These are phyloP conservation scores for Chaetorhynchus papuensis DNA, from an alignment of 2,113 vertebrate genomes.

Conservation along the genomic window DNA sequence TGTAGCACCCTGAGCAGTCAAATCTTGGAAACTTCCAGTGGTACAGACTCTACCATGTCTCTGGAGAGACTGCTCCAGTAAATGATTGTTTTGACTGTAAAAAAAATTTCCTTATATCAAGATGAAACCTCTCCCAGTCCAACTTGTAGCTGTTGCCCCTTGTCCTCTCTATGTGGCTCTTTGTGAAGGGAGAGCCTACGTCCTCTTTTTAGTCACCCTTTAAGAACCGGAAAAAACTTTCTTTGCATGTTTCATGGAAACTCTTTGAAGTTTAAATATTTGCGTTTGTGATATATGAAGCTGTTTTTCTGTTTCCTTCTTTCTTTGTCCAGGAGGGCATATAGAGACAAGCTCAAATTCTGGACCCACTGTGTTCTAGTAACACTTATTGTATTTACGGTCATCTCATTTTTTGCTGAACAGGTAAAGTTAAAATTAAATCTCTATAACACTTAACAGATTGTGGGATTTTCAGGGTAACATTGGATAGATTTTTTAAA, in stretches of 20 bases:
- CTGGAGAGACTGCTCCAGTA: neutral
- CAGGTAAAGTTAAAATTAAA: slow-evolving; percentile 78
- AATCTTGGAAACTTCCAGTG: neutral
- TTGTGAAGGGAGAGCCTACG: accelerated
- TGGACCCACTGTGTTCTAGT: slow-evolving; percentile 97
- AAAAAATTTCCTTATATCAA: neutral
- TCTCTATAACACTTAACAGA: neutral
- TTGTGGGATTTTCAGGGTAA: neutral
- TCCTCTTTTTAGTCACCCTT: neutral
- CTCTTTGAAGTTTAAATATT: neutral
- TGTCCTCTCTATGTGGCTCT: neutral
- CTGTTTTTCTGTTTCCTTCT: slow-evolving; percentile 26
- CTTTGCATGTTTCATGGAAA: neutral
- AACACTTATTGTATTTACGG: slow-evolving; percentile 90
- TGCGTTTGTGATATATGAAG: neutral
- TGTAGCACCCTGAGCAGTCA: neutral
- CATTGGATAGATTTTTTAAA: neutral
- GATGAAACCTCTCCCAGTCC: neutral
- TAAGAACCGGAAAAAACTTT: neutral
- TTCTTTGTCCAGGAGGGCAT: slow-evolving; percentile 82
- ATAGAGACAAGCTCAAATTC: slow-evolving; percentile 96
- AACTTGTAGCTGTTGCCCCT: neutral
- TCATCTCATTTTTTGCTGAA: slow-evolving; percentile 97
- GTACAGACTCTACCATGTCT: neutral
- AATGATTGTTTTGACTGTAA: neutral